Percentiles rank a stretch among this genome's conserved stretches.
Conservation (phyloP, 2,888 invertebrate genomes). For the Steromphala cineraria region DNA sequence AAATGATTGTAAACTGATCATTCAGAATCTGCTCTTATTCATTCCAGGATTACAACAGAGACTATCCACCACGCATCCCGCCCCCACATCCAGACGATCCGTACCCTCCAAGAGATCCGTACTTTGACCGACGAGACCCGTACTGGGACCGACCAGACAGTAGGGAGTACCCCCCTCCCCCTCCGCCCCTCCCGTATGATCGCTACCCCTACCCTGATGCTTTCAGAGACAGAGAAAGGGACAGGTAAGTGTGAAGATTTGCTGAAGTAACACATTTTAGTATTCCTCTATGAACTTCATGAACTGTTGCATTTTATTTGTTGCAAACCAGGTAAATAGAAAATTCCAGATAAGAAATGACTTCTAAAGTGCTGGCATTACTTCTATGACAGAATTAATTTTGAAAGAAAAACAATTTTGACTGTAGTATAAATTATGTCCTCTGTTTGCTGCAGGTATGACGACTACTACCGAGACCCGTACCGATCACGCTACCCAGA, state of each 20-base stretch:
- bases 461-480: neutral
- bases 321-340: too few relatives aligned
- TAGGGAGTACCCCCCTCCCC: neutral
- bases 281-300: too few relatives aligned
- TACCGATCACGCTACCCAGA: slow-evolving; percentile 5
- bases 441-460: slow-evolving; percentile 30
- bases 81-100: slow-evolving; percentile 22
- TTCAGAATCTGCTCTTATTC: neutral
- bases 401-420: too few relatives aligned
- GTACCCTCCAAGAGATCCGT: slow-evolving; percentile 18
- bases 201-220: slow-evolving; percentile 36
- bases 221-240: slow-evolving; percentile 20
- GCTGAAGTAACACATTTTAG: too few relatives aligned
- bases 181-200: neutral
- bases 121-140: slow-evolving; percentile 24
- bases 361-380: too few relatives aligned
- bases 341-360: too few relatives aligned
- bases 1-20: too few relatives aligned
- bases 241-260: slow-evolving; percentile 3
- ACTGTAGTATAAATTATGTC: too few relatives aligned
- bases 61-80: neutral
- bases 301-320: too few relatives aligned
- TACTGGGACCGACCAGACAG: slow-evolving; percentile 19
- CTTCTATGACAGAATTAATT: too few relatives aligned
- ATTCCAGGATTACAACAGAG: neutral